A percentile compares a stretch with the other conserved stretches of the same genome.
Evolutionary conservation across 2,113 vertebrate genomes (phyloP).

Genomic region (Salvelinus alpinus): DNA sequence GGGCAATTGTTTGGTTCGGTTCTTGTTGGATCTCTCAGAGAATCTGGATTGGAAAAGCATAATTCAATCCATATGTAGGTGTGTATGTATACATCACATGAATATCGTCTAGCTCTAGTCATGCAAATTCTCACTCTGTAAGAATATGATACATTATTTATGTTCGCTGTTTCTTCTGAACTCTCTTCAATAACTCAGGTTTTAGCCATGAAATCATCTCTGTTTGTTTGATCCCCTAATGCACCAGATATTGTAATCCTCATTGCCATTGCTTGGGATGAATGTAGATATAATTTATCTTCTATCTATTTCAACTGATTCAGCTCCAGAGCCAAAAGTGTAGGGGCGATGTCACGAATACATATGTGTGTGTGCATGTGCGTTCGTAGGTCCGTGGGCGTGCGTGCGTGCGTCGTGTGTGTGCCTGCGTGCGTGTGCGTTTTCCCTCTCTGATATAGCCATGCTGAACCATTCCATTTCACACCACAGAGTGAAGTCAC

Average conservation of each 20-base stretch:
- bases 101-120: constrained; percentile 76
- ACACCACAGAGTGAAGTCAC: background rate
- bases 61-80: constrained; percentile 55
- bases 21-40: constrained; percentile 48
- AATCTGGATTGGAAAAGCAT: constrained; percentile 35
- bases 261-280: constrained; percentile 62
- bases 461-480: background rate
- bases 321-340: constrained; percentile 15
- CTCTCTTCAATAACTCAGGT: constrained; percentile 80
- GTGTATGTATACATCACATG: constrained; percentile 63
- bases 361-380: constrained; percentile 19
- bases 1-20: background rate
- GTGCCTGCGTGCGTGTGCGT: constrained; percentile 1
- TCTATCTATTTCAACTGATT: constrained; percentile 33
- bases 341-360: constrained; percentile 8
- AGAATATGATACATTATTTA: constrained; percentile 67
- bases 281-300: constrained; percentile 58
- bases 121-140: constrained; percentile 68
- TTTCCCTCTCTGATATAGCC: background rate
- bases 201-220: constrained; percentile 72
- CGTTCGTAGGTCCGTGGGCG: constrained; percentile 15
- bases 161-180: constrained; percentile 71
- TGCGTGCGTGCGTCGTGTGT: background rate
- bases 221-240: constrained; percentile 39
- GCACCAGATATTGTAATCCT: constrained; percentile 59